Evolutionary conservation across 2,797 vertebrate genomes (phyloP).

Genomic region (Peromyscus melanophrys): DNA sequence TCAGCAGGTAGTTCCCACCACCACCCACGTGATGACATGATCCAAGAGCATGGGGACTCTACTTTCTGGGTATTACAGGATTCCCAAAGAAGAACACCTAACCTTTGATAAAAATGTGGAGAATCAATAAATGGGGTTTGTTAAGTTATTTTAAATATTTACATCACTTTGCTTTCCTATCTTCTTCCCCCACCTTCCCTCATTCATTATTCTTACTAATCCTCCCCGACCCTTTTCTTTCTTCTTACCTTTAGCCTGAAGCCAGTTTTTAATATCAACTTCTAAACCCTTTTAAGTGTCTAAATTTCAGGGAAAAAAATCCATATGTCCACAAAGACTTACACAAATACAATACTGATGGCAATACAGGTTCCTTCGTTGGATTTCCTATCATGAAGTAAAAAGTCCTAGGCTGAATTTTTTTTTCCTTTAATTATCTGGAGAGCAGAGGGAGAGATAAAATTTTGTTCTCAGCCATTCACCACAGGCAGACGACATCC

Average conservation of each 20-base stretch:
- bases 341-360: neutral
- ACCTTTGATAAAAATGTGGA: neutral
- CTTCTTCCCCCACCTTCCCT: constrained; percentile 1
- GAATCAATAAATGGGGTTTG: neutral
- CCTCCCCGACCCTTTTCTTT: neutral
- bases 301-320: constrained; percentile 41
- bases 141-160: neutral
- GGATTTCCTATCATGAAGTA: neutral
- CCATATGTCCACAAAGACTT: constrained; percentile 21
- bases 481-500: constrained; percentile 25
- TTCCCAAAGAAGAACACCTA: neutral
- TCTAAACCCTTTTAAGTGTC: neutral
- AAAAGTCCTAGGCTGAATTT: neutral
- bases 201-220: neutral
- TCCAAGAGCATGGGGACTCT: neutral
- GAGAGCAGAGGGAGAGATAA: constrained; percentile 52
- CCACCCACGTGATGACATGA: neutral
- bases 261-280: neutral
- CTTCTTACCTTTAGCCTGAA: constrained; percentile 13
- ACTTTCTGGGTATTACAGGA: neutral
- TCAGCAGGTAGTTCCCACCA: neutral
- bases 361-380: neutral
- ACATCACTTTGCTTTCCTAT: neutral
- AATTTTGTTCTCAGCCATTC: constrained; percentile 55
- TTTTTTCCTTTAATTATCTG: neutral